A percentile compares a stretch with the other conserved stretches of the same genome.
These are phyloP conservation scores for Ptychochromis oligacanthus DNA, from an alignment of 2,113 vertebrate species.

Conservation along the genomic window DNA sequence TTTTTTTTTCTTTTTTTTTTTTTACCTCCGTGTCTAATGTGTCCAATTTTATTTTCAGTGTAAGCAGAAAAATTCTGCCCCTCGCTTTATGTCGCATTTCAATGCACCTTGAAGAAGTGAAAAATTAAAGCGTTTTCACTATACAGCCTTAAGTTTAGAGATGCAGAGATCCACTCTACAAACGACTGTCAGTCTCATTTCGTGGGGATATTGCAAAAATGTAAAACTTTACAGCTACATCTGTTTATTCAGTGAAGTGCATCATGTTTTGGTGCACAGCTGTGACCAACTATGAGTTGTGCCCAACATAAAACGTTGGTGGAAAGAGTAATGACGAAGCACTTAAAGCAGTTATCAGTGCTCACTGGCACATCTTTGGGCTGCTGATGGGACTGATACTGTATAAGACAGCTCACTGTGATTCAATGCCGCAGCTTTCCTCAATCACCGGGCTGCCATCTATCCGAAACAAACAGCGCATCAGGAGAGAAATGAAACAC, in stretches of 20 bases:
- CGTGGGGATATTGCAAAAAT: conserved; percentile 13
- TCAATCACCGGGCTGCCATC: conserved; percentile 39
- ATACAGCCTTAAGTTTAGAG: conserved; percentile 27
- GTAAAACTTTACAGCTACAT: conserved; percentile 9
- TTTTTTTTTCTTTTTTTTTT: too few species aligned
- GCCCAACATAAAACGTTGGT: not conserved
- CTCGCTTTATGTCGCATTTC: not conserved
- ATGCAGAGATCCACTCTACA: conserved; percentile 32
- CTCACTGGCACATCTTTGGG: conserved; percentile 22
- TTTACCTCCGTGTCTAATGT: not conserved
- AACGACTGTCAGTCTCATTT: conserved; percentile 40
- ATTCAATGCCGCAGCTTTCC: conserved; percentile 58
- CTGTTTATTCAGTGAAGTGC: conserved; percentile 31
- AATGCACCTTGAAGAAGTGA: not conserved
- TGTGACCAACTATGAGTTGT: conserved; percentile 15
- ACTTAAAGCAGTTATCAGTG: conserved; percentile 34
- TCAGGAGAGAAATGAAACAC: conserved; percentile 36
- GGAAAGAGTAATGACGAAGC: conserved; percentile 33
- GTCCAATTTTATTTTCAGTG: not conserved
- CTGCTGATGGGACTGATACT: conserved; percentile 37
- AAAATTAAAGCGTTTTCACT: conserved; percentile 13
- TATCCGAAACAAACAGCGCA: conserved; percentile 45
- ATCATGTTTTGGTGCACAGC: conserved; percentile 17
- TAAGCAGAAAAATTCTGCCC: not conserved
- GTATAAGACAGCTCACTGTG: conserved; percentile 52